Conservation (phyloP, 2,888 invertebrate genomes). For the Apamea epomidion region DNA sequence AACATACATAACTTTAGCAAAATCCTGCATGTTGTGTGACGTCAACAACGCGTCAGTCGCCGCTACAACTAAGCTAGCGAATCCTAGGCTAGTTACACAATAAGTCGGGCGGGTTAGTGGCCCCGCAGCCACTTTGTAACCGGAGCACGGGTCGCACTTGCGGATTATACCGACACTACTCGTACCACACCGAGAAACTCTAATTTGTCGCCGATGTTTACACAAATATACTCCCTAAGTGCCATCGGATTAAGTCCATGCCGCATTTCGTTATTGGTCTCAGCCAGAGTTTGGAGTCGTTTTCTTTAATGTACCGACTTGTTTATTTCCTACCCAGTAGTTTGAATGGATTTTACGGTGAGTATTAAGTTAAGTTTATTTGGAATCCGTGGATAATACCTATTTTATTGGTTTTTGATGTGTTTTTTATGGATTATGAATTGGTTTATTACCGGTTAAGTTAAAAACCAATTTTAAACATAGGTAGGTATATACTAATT, state of each 20-base stretch:
- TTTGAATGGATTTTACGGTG: conserved; percentile 29
- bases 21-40: conserved; percentile 29
- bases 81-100: conserved; percentile 52
- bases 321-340: conserved; percentile 51
- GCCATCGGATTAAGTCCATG: conserved; percentile 53
- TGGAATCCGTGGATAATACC: background rate
- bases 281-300: conserved; percentile 51
- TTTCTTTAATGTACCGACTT: conserved; percentile 65
- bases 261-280: conserved; percentile 49
- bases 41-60: conserved; percentile 27
- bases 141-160: conserved; percentile 70
- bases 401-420: background rate
- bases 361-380: conserved; percentile 8
- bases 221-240: conserved; percentile 59
- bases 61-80: conserved; percentile 34
- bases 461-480: background rate
- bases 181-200: conserved; percentile 62
- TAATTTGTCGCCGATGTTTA: conserved; percentile 72
- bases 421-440: background rate
- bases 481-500: background rate
- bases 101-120: conserved; percentile 68
- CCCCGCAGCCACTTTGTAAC: conserved; percentile 70
- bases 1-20: too few species aligned
- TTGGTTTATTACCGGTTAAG: background rate
- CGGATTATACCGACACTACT: conserved; percentile 72